Conservation (phyloP, 2,113 vertebrate species). For the Tonatia bakeri region DNA sequence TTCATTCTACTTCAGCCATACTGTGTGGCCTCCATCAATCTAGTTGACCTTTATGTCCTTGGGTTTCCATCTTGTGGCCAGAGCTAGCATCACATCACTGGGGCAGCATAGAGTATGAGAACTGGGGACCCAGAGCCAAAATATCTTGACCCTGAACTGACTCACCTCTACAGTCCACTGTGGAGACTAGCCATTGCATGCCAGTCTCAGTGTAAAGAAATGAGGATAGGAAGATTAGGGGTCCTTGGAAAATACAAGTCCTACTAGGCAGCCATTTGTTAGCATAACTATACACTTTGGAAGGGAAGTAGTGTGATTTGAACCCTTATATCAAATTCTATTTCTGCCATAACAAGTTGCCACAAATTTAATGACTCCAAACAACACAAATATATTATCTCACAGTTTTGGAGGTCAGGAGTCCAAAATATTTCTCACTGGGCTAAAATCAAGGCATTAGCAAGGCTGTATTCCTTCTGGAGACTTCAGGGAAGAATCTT, state of each 20-base stretch:
- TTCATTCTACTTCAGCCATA: background rate
- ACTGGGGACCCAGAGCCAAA: background rate
- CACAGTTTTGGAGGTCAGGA: background rate
- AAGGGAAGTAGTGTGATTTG: background rate
- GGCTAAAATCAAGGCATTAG: background rate
- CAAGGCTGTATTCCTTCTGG: background rate
- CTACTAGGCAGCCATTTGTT: background rate
- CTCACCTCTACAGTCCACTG: accelerated
- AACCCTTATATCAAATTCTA: background rate
- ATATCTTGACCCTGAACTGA: background rate
- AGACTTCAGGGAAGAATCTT: background rate
- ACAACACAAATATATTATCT: background rate
- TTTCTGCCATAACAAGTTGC: background rate
- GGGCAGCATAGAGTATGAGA: background rate
- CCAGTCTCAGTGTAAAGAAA: background rate
- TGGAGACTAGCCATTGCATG: background rate
- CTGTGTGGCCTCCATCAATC: background rate
- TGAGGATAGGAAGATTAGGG: background rate
- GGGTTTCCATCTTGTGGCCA: background rate
- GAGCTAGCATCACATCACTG: background rate
- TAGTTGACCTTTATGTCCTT: background rate
- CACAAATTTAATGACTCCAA: background rate
- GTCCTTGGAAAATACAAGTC: background rate
- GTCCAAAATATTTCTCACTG: background rate
- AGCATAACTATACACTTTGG: background rate